Percentiles rank a stretch among this genome's conserved stretches.
Conservation (phyloP, 2,113 vertebrate genomes). For the Propithecus coquereli region DNA sequence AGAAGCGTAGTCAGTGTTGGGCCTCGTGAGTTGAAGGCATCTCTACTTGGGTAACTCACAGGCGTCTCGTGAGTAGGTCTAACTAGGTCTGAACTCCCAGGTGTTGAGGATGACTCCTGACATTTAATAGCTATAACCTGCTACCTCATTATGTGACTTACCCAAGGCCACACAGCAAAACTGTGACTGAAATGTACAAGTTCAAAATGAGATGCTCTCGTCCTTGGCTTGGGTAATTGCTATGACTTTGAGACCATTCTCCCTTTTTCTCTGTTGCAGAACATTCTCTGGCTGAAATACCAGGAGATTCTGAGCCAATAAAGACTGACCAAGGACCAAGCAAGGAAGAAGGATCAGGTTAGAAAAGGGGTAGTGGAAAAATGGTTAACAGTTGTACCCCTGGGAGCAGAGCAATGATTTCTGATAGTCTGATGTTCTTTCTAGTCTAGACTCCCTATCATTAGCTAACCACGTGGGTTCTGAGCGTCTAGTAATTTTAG, state of each 20-base stretch:
- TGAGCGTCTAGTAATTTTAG: neutral
- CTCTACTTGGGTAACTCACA: neutral
- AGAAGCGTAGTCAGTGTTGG: neutral
- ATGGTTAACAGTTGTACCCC: neutral
- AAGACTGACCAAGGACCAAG: neutral
- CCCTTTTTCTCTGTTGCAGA: neutral
- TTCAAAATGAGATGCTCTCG: neutral
- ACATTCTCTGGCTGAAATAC: neutral
- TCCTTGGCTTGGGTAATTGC: no score
- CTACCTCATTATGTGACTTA: neutral
- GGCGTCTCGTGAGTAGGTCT: neutral
- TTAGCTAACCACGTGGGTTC: neutral
- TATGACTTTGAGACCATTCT: accelerated
- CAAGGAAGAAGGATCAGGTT: neutral
- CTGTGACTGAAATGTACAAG: neutral
- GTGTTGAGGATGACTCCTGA: neutral
- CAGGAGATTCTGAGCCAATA: accelerated
- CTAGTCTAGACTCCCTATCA: neutral
- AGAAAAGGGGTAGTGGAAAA: neutral
- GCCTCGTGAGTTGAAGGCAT: neutral
- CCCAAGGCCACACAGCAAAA: neutral
- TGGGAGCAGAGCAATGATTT: neutral
- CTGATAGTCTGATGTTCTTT: neutral
- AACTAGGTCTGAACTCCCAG: neutral
- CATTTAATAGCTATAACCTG: neutral